Evolutionary conservation across 1,140 invertebrate genomes (phyloP), one percentile per base, ranked within the genome.

Genomic region (Leptinotarsa undecemlineata): DNA sequence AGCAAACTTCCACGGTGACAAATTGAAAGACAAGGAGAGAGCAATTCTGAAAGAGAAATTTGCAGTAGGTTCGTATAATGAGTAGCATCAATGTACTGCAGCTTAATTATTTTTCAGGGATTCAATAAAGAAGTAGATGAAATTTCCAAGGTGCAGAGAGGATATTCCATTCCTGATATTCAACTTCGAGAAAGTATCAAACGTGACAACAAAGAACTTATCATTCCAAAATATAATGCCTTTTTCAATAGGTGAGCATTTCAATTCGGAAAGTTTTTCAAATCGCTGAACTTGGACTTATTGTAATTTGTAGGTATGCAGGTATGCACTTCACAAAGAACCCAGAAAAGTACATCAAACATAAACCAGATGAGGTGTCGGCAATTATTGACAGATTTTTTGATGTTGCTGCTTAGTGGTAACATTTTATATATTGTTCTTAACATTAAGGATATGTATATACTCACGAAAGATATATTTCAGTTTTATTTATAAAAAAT

Each of bases 61-160:
- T 87, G 89, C 94, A 68, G 94, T 95, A 86, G 89, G 90, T 87
- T 66, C 8, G 21, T 62, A 2, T n/a, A 57, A 19, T 1, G 2
- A 64, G 19, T 64, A 64, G 4, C 14, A 64, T 64, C 11, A 33
- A 14, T 33, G 8, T n/a, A 66, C 21, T 70, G 20, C 14, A 23
- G 86, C 63, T 57, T 68, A 21, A n/a, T 14, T 63, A 70, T 21
- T 57, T 86, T 83, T 71, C 86, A 92, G 95, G 92, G 90, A 68
- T 98, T 99, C 84, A 98, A 98, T 84, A 96, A 96, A 83, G 97
- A 98, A 87, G 92, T 98, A 79, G 96, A 98, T 81, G 96, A 98
- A 82, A 90, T 94, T 23, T 88, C 90, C 0, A 91, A 92, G 77
- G 91, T 92, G 47, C 96, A 98, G 86, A 91, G 95, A 77, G 91